phyloP scores from a whole-genome alignment of 2,797 vertebrate genomes.

The Pipistrellus kuhlii region DNA sequence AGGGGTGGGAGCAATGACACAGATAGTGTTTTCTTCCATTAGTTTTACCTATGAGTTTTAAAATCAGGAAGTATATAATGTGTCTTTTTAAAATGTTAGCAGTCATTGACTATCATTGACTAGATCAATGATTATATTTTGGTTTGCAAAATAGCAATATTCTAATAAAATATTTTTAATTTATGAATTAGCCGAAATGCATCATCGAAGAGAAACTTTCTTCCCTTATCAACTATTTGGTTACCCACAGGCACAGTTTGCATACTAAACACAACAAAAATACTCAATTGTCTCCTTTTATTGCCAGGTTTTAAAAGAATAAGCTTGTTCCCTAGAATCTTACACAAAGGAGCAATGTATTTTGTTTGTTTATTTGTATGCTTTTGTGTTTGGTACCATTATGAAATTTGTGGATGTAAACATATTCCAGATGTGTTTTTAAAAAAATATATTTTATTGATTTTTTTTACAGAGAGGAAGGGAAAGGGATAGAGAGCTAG shows the following conservation, averaged over 20 bases:
- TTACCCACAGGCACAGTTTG: background rate
- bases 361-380: background rate
- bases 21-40: background rate
- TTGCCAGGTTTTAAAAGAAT: conserved; percentile 3
- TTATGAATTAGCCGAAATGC: background rate
- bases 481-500: too few relatives aligned
- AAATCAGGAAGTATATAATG: background rate
- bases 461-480: too few relatives aligned
- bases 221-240: background rate
- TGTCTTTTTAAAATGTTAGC: conserved; percentile 1
- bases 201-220: background rate
- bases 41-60: background rate
- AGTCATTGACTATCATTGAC: background rate
- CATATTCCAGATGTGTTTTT: background rate
- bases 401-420: background rate
- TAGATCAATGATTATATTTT: conserved; percentile 6
- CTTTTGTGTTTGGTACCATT: conserved; percentile 7
- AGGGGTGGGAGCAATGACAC: background rate
- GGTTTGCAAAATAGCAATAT: conserved; percentile 21
- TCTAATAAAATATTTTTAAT: background rate
- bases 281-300: background rate
- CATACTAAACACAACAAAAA: background rate
- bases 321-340: background rate
- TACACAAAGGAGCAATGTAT: background rate
- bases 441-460: too few relatives aligned